Evolutionary conservation across 2,888 invertebrate species (phyloP), one percentile per base, ranked within the genome.

Genomic region (Hypena proboscidalis): DNA sequence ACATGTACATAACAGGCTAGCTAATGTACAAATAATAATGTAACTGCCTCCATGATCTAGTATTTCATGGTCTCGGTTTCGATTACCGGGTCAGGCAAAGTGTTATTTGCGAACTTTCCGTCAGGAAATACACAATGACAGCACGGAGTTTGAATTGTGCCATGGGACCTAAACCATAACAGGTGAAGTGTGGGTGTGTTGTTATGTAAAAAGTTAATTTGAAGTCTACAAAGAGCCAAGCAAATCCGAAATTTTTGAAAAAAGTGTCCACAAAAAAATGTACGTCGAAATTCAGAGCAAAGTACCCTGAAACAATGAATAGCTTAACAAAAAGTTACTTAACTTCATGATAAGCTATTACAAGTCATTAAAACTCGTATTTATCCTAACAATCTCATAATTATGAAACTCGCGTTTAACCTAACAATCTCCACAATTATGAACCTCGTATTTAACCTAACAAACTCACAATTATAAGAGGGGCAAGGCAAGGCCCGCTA

Each of bases 281-380:
- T 17, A 5, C 17, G 5, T 3, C 17, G 17, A 17, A 17, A n/a
- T n/a, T n/a, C n/a, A n/a, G n/a, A n/a, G 29, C 29, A 13, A 10
- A 6, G 11, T 27, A 35, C 20, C 23, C 30, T 34, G 14, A 43
- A 61, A 51, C 43, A 44, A 58, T 29, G 26, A n/a, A 11, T 11
- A 21, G n/a, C 38, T 14, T 22, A 5, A 4, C 39, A 34, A 54
- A 57, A 59, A 58, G 57, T 44, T 35, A 55, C 49, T 56, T 57
- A 61, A 59, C 50, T 56, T 70, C 53, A 64, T 64, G 64, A 74
- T 74, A 70, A 73, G 60, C 61, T 53, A 69, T 74, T 67, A 67
- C 53, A 69, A 70, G 66, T 67, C 62, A 67, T 70, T 70, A 67
- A 60, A 71, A 67, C 52, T 66, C 70, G 55, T 67, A 70, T 67